These are phyloP conservation scores for Naja naja DNA, from an alignment of 2,113 vertebrate genomes.

Conservation along the genomic window DNA sequence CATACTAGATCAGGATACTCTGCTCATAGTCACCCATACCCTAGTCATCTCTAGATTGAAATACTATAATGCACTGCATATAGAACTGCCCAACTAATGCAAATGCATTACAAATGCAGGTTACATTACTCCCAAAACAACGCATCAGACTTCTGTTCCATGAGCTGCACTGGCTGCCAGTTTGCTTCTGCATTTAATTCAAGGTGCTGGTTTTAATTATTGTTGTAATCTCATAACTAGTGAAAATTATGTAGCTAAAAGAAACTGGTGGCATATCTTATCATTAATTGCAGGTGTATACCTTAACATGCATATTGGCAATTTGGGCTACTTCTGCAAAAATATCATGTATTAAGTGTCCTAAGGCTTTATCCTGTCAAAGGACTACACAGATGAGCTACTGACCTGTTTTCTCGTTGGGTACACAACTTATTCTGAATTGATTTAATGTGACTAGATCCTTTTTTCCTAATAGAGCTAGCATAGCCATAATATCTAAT, in stretches of 20 bases:
- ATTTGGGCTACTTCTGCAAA: background rate
- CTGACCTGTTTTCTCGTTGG: background rate
- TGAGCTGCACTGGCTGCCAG: background rate
- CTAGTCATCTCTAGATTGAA: background rate
- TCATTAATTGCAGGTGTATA: background rate
- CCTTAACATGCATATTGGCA: background rate
- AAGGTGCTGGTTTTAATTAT: background rate
- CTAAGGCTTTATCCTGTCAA: background rate
- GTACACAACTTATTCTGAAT: background rate
- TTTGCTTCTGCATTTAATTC: background rate
- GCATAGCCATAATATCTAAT: background rate
- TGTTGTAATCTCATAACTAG: background rate
- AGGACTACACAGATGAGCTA: background rate
- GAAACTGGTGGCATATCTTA: background rate
- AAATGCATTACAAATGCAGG: background rate
- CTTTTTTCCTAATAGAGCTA: background rate
- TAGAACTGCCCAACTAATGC: background rate
- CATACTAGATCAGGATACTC: background rate
- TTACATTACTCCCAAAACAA: background rate
- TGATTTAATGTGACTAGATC: background rate
- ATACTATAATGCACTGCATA: background rate
- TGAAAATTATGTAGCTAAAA: background rate
- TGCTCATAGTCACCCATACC: background rate
- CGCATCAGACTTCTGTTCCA: background rate
- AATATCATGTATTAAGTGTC: background rate